Evolutionary conservation across 2,797 vertebrate species (phyloP).

Genomic region (Lateolabrax maculatus): DNA sequence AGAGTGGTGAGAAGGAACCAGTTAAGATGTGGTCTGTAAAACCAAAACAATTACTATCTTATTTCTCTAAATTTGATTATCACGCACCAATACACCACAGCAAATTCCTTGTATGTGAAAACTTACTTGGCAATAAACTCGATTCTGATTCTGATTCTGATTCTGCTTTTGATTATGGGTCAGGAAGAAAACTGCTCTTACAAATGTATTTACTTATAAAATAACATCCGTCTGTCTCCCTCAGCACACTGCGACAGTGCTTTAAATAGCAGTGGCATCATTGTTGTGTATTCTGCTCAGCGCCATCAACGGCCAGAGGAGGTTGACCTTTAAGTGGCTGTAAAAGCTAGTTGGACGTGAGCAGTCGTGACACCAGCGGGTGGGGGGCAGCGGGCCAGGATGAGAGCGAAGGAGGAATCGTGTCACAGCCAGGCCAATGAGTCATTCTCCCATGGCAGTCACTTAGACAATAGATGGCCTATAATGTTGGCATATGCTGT

Average conservation of each 20-base stretch:
- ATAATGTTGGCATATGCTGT: conserved; percentile 59
- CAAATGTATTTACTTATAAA: conserved; percentile 22
- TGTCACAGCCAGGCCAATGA: conserved; percentile 66
- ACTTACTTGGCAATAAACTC: too few relatives aligned
- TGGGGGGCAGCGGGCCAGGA: conserved; percentile 32
- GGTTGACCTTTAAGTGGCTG: conserved; percentile 69
- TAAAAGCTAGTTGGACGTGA: conserved; percentile 62
- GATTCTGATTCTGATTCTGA: not conserved
- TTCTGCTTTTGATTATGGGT: not conserved
- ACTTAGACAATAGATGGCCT: conserved; percentile 50
- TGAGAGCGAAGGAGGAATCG: conserved; percentile 47
- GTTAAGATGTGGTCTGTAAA: too few relatives aligned
- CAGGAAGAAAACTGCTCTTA: conserved; percentile 13
- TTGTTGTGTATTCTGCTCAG: conserved; percentile 55
- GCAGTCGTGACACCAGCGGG: conserved; percentile 60
- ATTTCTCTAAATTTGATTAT: too few relatives aligned
- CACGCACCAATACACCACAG: too few relatives aligned
- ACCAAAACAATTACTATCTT: too few relatives aligned
- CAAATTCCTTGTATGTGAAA: too few relatives aligned
- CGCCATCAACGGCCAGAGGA: conserved; percentile 55
- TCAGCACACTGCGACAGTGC: conserved; percentile 8
- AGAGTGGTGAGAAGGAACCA: too few relatives aligned
- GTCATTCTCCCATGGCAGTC: conserved; percentile 60
- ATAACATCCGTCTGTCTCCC: conserved; percentile 14
- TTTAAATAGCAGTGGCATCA: conserved; percentile 52